Percentiles rank a stretch among this genome's conserved stretches.
phyloP scores from a whole-genome alignment of 2,888 invertebrate species.

The Pimpla rufipes region DNA sequence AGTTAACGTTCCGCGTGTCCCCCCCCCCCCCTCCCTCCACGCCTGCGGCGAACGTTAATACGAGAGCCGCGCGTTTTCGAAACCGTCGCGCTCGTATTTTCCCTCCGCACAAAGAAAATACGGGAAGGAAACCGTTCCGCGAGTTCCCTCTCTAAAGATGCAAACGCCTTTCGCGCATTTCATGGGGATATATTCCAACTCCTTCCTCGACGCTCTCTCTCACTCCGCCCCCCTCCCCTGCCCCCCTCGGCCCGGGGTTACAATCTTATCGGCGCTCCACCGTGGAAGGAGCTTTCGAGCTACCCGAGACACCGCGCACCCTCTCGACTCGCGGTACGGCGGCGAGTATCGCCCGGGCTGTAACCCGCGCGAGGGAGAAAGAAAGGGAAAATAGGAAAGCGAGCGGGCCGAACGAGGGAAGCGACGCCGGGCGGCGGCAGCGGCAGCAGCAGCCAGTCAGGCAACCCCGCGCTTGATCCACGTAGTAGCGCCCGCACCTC shows the following conservation, averaged over 20 bases:
- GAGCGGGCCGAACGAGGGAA: slow-evolving; percentile 65
- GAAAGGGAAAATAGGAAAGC: slow-evolving; percentile 57
- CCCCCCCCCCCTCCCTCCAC: not conserved
- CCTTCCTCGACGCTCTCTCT: slow-evolving; percentile 77
- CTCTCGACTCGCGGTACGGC: no score
- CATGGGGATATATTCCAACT: slow-evolving; percentile 82
- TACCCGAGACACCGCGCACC: slow-evolving; percentile 56
- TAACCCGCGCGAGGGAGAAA: slow-evolving; percentile 69
- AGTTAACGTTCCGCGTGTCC: slow-evolving; percentile 4
- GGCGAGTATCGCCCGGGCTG: slow-evolving; percentile 56
- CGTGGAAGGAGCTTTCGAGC: slow-evolving; percentile 70
- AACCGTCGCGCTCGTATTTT: slow-evolving; percentile 16
- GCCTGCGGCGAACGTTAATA: no score
- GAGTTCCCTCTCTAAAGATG: slow-evolving; percentile 75
- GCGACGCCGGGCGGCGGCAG: slow-evolving; percentile 71
- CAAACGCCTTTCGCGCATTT: slow-evolving; percentile 79
- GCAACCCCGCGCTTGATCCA: slow-evolving; percentile 81
- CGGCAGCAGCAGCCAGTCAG: slow-evolving; percentile 74
- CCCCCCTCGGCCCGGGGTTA: no score
- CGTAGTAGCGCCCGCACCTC: slow-evolving; percentile 80
- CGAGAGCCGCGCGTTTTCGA: no score
- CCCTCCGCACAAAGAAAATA: slow-evolving; percentile 27
- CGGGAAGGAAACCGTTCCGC: slow-evolving; percentile 63
- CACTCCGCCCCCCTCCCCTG: slow-evolving; percentile 29
- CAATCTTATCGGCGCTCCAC: slow-evolving; percentile 81